Evolutionary conservation across 92 coral and sea anemone species (phyloP).

Genomic region (Zoanthus sociatus): DNA sequence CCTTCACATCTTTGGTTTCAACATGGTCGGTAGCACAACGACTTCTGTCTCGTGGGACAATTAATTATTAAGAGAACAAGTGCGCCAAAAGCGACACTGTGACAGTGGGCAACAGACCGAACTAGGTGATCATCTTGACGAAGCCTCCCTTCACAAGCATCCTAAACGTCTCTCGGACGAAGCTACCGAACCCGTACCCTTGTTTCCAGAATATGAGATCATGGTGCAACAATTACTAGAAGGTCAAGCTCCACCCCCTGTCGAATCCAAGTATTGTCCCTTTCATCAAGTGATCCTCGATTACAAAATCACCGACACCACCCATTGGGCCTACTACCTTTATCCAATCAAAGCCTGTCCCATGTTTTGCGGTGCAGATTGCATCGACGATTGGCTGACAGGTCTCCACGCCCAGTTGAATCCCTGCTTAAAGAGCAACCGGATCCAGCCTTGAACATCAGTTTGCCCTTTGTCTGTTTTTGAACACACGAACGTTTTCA

Average conservation of each 20-base stretch:
- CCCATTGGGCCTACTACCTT: background rate
- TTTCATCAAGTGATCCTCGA: background rate
- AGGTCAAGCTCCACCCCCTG: background rate
- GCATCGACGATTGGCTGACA: background rate
- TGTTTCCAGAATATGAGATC: background rate
- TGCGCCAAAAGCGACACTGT: slow-evolving; percentile 3
- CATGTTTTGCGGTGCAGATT: background rate
- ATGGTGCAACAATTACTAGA: slow-evolving; percentile 2
- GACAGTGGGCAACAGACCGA: background rate
- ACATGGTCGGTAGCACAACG: background rate
- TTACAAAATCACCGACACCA: background rate
- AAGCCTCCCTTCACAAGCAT: background rate
- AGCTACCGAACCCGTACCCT: background rate
- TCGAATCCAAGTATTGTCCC: background rate
- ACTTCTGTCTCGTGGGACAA: no score
- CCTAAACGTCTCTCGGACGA: no score
- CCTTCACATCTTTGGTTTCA: no score
- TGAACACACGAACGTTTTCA: background rate
- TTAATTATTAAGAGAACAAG: background rate
- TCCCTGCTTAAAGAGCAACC: background rate
- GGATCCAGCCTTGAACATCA: background rate
- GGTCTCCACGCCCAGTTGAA: background rate
- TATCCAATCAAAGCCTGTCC: background rate
- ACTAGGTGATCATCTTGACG: background rate
- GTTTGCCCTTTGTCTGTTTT: background rate